Percentiles rank a stretch among this genome's conserved stretches.
Evolutionary conservation across 2,797 vertebrate species (phyloP).

Genomic region (Eutrigla gurnardus): DNA sequence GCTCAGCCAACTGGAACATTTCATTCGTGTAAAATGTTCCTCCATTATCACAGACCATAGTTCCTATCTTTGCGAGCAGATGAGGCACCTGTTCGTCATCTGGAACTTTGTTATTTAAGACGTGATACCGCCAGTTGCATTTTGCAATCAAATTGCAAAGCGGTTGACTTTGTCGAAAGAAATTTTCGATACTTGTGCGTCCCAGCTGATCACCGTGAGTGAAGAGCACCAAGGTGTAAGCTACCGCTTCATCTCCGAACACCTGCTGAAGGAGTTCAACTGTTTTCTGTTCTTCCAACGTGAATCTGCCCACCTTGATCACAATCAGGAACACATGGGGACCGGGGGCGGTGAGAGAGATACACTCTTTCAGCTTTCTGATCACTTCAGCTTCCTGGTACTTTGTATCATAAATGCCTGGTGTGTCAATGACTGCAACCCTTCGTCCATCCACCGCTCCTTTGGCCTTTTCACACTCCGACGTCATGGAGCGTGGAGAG

Average conservation of each 20-base stretch:
- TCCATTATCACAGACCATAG: constrained; percentile 27
- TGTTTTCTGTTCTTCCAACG: constrained; percentile 33
- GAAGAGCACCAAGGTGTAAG: constrained; percentile 52
- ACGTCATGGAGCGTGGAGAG: constrained; percentile 20
- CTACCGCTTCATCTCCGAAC: constrained; percentile 34
- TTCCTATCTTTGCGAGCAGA: constrained; percentile 43
- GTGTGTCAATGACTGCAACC: constrained; percentile 48
- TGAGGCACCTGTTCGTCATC: not conserved
- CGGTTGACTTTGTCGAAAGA: not conserved
- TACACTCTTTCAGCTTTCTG: constrained; percentile 36
- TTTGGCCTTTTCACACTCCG: constrained; percentile 36
- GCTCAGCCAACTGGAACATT: constrained; percentile 48
- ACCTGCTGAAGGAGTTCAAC: constrained; percentile 43
- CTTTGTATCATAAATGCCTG: constrained; percentile 53
- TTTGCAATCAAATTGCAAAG: constrained; percentile 18
- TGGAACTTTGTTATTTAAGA: constrained; percentile 33
- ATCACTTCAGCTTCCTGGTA: constrained; percentile 24
- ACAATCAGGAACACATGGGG: constrained; percentile 58
- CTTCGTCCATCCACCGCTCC: constrained; percentile 17
- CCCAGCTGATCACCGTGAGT: constrained; percentile 45
- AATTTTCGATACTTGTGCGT: constrained; percentile 1
- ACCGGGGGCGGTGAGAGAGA: constrained; percentile 42
- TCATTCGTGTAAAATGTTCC: constrained; percentile 48
- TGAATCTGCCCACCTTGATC: constrained; percentile 47
- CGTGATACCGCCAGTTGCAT: constrained; percentile 40